Base-by-base conservation (phyloP, 1,140 invertebrate species). In the Metaphire vulgaris region DNA sequence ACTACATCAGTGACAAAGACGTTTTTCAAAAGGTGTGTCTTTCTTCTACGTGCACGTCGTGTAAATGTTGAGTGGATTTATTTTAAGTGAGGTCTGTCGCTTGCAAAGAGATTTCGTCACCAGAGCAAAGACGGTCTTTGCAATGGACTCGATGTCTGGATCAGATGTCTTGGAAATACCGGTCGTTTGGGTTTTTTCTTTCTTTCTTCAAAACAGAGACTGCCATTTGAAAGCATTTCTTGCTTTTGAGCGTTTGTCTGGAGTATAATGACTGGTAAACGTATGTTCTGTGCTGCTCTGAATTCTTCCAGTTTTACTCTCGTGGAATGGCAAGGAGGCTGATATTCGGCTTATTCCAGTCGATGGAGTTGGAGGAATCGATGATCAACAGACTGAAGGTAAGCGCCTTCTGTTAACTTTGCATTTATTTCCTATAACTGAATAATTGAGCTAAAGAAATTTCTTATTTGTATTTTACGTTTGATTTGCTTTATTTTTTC, bases 1-100 rank as follows among this genome's bases (percentile, higher is more conserved):
- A 98, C 83, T 99, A 98, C 83, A 93, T 99, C 26, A 96, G 98
- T 86, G 97, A 99, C 85, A 99, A 99, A 86, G 96, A 99, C 87
- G 91, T 98, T 6, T 99, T 97, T 87, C 96, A 99, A 87, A 96
- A 97, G 86, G 97, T 97, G 85, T 77, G 80, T 81, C 21, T 30
- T 31, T 1, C n/a, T n/a, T n/a, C n/a, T n/a, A n/a, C n/a, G n/a
- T n/a, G n/a, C n/a, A n/a, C n/a, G n/a, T n/a, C n/a, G n/a, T n/a
- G n/a, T n/a, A n/a, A n/a, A n/a, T n/a, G n/a, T n/a, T n/a, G n/a
- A n/a, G n/a, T n/a, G n/a, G n/a, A n/a, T n/a, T n/a, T n/a, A n/a
- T n/a, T n/a, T n/a, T n/a, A n/a, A n/a, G n/a, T n/a, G n/a, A n/a
- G n/a, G n/a, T n/a, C n/a, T n/a, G n/a, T n/a, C n/a, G n/a, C n/a